These are phyloP conservation scores for Leptosomus discolor DNA, from an alignment of 2,113 vertebrate genomes.

Conservation along the genomic window DNA sequence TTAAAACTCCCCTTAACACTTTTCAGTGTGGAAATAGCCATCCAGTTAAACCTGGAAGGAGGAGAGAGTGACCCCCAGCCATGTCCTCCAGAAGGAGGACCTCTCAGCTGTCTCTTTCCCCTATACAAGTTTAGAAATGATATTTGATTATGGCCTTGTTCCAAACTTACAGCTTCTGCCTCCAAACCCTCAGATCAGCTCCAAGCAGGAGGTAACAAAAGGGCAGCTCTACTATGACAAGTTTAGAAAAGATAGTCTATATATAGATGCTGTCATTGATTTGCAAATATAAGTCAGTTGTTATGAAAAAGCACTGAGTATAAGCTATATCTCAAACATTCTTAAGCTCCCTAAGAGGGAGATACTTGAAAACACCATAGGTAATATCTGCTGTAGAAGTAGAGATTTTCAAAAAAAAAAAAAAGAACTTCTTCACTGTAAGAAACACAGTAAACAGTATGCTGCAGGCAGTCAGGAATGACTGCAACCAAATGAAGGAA, in stretches of 20 bases:
- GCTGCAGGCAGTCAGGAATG: not conserved
- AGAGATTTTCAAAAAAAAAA: not conserved
- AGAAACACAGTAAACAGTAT: not conserved
- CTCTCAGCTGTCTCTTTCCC: not conserved
- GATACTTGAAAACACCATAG: not conserved
- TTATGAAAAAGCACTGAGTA: not conserved
- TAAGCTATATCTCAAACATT: not conserved
- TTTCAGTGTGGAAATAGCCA: not conserved
- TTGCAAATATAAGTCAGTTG: not conserved
- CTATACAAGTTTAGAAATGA: not conserved
- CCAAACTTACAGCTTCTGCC: not conserved
- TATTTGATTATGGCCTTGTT: not conserved
- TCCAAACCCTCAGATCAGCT: not conserved
- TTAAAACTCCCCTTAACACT: not conserved
- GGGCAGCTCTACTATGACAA: not conserved
- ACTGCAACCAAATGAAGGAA: not conserved
- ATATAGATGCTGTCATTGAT: not conserved
- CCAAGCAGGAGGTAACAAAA: not conserved
- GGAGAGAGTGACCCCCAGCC: not conserved
- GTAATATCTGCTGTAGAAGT: not conserved
- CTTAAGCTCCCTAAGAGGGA: not conserved
- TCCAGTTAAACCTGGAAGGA: not conserved
- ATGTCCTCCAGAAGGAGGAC: not conserved
- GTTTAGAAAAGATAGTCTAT: not conserved
- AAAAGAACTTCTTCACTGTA: fast-evolving